phyloP scores from a whole-genome alignment of 2,888 invertebrate genomes.

The Habrosyne pyritoides region DNA sequence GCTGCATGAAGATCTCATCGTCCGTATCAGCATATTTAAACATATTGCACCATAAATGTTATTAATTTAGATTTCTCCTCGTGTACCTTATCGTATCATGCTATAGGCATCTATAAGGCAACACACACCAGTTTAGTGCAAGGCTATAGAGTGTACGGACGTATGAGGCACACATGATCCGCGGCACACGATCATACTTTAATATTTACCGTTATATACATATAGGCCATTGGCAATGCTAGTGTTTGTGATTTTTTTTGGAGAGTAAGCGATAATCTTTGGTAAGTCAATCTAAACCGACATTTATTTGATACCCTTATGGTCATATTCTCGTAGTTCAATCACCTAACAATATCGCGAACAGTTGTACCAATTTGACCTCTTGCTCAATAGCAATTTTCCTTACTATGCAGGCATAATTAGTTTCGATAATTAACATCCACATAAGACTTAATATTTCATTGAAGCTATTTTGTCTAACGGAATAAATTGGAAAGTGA shows the following conservation, averaged over 20 bases:
- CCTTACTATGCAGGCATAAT: background rate
- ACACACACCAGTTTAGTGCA: background rate
- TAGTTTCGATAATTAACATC: background rate
- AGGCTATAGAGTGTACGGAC: constrained; percentile 6
- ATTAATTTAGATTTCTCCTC: background rate
- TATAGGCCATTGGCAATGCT: background rate
- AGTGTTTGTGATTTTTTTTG: constrained; percentile 5
- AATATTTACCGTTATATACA: constrained; percentile 7
- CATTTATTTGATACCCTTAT: background rate
- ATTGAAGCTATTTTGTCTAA: background rate
- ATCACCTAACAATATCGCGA: background rate
- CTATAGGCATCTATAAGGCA: background rate
- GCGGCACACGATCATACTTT: background rate
- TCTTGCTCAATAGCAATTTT: background rate
- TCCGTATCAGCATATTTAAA: background rate
- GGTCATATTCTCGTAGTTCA: background rate
- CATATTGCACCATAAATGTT: background rate
- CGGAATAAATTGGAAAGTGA: background rate
- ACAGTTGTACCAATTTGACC: background rate
- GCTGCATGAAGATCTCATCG: background rate
- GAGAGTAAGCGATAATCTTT: background rate
- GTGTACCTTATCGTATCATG: background rate
- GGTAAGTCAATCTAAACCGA: background rate
- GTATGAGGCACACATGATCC: background rate
- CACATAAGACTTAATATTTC: background rate